phyloP scores from a whole-genome alignment of 2,797 vertebrate species.

The Diplodus sargus region DNA sequence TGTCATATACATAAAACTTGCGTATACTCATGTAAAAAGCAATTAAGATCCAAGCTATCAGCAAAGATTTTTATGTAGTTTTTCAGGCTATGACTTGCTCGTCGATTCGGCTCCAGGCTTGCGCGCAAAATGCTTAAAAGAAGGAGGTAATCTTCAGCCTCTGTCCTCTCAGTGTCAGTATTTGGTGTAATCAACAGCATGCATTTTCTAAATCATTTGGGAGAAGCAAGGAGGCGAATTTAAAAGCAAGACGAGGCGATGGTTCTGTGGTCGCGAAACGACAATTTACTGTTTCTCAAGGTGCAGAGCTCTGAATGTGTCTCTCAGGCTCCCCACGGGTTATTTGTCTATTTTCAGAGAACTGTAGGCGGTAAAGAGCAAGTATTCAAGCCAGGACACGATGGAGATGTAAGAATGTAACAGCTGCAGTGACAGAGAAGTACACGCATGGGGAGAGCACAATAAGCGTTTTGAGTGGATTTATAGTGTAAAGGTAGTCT shows the following conservation, averaged over 20 bases:
- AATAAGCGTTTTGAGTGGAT: neutral
- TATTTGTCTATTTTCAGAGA: conserved; percentile 81
- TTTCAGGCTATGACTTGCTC: conserved; percentile 8
- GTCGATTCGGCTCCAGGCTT: conserved; percentile 3
- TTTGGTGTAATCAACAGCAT: conserved; percentile 1
- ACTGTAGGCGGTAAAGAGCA: conserved; percentile 71
- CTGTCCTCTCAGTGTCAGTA: neutral
- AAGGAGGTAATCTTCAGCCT: conserved; percentile 9
- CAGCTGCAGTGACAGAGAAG: conserved; percentile 58
- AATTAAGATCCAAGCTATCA: conserved; percentile 6
- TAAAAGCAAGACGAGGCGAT: conserved; percentile 12
- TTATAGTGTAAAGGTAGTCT: neutral
- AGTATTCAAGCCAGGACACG: conserved; percentile 71
- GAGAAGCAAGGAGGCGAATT: conserved; percentile 16
- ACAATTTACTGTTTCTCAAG: conserved; percentile 69
- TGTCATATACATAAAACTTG: neutral
- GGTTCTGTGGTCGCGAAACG: conserved; percentile 31
- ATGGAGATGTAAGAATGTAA: conserved; percentile 66
- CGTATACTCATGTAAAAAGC: neutral
- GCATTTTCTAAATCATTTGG: conserved; percentile 23
- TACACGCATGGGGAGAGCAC: conserved; percentile 15
- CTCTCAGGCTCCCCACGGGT: conserved; percentile 66
- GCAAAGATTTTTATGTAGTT: neutral
- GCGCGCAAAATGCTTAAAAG: conserved; percentile 6
- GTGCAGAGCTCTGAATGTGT: conserved; percentile 67